phyloP scores from a whole-genome alignment of 2,888 invertebrate genomes.

The Cerceris ruficornis region DNA sequence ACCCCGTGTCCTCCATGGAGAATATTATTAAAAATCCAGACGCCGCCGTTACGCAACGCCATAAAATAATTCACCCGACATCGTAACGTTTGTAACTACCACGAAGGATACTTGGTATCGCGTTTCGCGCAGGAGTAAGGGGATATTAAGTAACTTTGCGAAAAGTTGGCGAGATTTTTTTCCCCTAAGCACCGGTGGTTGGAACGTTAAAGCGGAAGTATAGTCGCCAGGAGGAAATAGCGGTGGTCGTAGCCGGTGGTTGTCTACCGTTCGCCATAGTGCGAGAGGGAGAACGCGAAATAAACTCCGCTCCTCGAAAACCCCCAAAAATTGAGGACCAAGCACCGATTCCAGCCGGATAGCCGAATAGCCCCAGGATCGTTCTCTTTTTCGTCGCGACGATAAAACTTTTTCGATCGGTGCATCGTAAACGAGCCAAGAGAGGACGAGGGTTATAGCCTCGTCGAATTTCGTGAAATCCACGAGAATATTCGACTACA shows the following conservation, averaged over 20 bases:
- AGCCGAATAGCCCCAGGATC: not conserved
- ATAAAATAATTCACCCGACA: not conserved
- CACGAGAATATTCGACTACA: conserved; percentile 5
- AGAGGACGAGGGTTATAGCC: not conserved
- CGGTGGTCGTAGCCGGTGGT: not conserved
- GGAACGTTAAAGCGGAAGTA: not conserved
- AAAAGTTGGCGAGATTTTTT: not conserved
- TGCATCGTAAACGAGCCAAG: conserved; percentile 35
- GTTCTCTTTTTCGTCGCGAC: not conserved
- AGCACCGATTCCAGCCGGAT: not conserved
- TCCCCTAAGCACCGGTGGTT: not conserved
- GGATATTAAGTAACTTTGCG: not conserved
- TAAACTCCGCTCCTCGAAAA: not conserved
- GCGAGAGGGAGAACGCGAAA: not conserved
- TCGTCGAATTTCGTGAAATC: conserved; percentile 4
- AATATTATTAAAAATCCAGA: not conserved
- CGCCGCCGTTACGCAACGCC: not conserved
- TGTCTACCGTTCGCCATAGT: not conserved
- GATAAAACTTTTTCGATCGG: conserved; percentile 42
- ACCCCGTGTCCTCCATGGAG: not conserved
- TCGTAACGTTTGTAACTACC: not conserved
- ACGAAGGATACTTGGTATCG: not conserved
- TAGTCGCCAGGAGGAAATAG: not conserved
- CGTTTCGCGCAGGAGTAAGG: not conserved
- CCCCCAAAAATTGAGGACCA: not conserved